Evolutionary conservation across 2,797 vertebrate genomes (phyloP).

Genomic region (Steatocranus sp.): DNA sequence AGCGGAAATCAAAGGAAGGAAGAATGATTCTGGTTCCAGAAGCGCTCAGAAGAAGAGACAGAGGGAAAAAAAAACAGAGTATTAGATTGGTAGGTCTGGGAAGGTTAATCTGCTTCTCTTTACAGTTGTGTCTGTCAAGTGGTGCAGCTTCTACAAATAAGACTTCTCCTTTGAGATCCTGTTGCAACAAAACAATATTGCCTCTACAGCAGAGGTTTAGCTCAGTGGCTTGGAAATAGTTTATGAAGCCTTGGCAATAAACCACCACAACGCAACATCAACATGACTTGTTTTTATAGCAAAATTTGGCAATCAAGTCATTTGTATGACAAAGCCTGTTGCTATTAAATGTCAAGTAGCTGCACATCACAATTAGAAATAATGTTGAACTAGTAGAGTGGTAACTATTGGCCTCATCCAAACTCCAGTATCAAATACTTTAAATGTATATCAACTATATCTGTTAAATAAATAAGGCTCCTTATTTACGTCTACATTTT

Average conservation of each 20-base stretch:
- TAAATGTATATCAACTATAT: not conserved
- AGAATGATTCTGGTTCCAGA: not conserved
- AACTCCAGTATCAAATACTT: not conserved
- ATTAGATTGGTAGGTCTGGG: slow-evolving; percentile 4
- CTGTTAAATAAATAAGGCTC: not conserved
- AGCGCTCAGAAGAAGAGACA: not conserved
- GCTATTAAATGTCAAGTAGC: not conserved
- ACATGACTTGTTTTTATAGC: not conserved
- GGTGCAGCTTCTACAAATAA: slow-evolving; percentile 34
- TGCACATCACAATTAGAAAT: not conserved
- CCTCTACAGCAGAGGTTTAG: not conserved
- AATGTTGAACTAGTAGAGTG: not conserved
- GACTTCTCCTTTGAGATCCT: slow-evolving; percentile 24
- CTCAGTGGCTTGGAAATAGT: not conserved
- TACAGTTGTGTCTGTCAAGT: slow-evolving; percentile 36
- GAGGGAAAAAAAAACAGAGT: not conserved
- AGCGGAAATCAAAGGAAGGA: slow-evolving; percentile 2
- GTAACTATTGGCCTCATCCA: not conserved
- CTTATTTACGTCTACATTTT: not conserved
- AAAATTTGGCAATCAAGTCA: not conserved
- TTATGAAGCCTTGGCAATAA: not conserved
- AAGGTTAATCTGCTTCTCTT: slow-evolving; percentile 48
- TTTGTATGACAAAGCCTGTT: not conserved
- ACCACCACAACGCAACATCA: not conserved
- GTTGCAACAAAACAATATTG: slow-evolving; percentile 20